Base-by-base conservation (phyloP, 2,797 vertebrate species). In the Crenichthys baileyi region DNA sequence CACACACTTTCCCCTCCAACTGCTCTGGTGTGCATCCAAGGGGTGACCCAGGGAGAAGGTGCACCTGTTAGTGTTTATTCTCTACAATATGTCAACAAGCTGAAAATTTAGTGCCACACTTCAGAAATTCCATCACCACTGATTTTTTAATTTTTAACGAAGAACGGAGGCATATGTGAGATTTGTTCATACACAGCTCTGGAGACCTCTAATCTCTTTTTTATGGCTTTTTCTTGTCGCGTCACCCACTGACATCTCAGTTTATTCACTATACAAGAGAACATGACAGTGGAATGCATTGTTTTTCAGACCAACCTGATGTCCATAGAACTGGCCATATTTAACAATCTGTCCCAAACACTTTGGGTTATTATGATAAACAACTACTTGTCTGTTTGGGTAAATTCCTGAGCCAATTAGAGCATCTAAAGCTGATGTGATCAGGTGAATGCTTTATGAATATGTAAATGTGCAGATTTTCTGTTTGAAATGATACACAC, bases 41-140 rank as follows among this genome's bases (percentile, higher is more conserved):
- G 88, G 88, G 80, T 89, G 91, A 95, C 91, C 92, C 86, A 79
- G 81, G 81, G 90, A 90, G 90, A 92, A 79, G 86, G 81, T 83
- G 89, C 91, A 94, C 91, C 93, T 93, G 90, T 88, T 91, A 91
- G 88, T 91, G 92, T 93, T 94, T 91, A 88, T 85, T 79, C 79
- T 81, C 67, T 82, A 60, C 90, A 81, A 92, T 89, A 88, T 92
- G 92, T 89, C 91, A 91, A 85, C 86, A 88, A 81, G 73, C 83
- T 67, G 73, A 87, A 81, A 87, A 82, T 89, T 83, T 73, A 82
- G 70, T 58, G 73, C 71, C 51, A 73, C 72, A 70, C 60, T 63
- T 67, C 60, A 15, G 75, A 81, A 77, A 81, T 72, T 88, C 81
- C 60, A 73, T 76, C 82, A 53, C 79, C 79, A 24, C 77, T 86